Evolutionary conservation across 2,797 vertebrate species (phyloP), one percentile per base, ranked within the genome.

Genomic region (Acanthurus leucopareius): DNA sequence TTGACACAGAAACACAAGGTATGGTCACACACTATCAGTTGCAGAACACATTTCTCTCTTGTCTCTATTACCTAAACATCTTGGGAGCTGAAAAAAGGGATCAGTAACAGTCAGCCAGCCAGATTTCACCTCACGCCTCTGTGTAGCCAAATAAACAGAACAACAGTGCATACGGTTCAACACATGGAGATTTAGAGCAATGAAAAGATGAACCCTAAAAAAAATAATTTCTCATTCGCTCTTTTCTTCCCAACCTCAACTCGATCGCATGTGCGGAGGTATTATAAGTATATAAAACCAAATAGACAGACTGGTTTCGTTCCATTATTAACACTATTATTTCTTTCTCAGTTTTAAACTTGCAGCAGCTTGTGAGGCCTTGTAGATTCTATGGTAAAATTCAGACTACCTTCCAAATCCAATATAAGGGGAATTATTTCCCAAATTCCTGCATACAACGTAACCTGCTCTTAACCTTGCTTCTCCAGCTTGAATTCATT

Each of bases 341-440:
- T 73, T 66, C 56, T 69, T 51, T 32, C 67, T 70, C 40, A 4
- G 4, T 69, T 62, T 64, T 80, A 52, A 73, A 76, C 56, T 59
- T 38, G 44, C 69, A 56, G 59, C 71, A 69, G 73, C 80, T 82
- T 89, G 82, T 88, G 87, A 83, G 85, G 84, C 85, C 86, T 80
- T 60, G 72, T 75, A n/a, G 52, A 75, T 82, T 75, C 85, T 80
- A 61, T 67, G 75, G 84, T 75, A 38, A 87, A 86, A 93, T 89
- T 85, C 83, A 76, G 61, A 83, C 88, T 71, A 66, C 67, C 75
- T 77, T 91, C 91, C 88, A 93, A 92, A 94, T 93, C 82, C 92
- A 95, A 95, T 95, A 95, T 94, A 91, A 91, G 87, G 76, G 91
- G 93, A 93, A 93, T 95, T 94, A 95, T 93, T 94, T 84, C 87